A percentile compares a stretch with the other conserved stretches of the same genome.
These are phyloP conservation scores for Prochilodus magdalenae DNA, from an alignment of 2,113 vertebrate species.

Conservation along the genomic window DNA sequence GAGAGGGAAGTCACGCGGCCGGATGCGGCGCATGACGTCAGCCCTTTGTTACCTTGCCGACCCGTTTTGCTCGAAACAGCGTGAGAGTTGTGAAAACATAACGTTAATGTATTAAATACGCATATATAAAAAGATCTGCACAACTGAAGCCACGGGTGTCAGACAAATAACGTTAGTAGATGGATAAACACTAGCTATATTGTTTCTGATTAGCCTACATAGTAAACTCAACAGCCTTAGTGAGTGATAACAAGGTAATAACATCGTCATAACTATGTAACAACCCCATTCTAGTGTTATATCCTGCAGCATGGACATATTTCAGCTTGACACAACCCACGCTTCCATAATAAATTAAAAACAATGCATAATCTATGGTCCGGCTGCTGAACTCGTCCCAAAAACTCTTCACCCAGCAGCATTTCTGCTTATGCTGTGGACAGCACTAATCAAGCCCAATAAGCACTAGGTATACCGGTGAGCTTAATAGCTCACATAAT, in stretches of 20 bases:
- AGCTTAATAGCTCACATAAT: not conserved
- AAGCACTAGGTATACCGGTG: too few relatives aligned
- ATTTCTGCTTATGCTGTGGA: not conserved
- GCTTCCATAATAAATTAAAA: not conserved
- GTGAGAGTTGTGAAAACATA: slow-evolving; percentile 21
- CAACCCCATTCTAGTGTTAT: not conserved
- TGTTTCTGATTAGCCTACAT: not conserved
- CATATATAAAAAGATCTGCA: too few relatives aligned
- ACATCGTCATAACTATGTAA: not conserved
- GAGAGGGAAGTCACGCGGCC: slow-evolving; percentile 73
- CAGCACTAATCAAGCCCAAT: too few relatives aligned
- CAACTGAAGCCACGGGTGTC: not conserved
- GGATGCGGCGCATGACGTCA: slow-evolving; percentile 79
- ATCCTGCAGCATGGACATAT: not conserved
- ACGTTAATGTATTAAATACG: not conserved
- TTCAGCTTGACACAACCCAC: not conserved
- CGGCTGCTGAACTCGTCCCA: not conserved
- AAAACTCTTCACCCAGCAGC: slow-evolving; percentile 36
- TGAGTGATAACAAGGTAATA: not conserved
- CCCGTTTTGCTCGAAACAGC: slow-evolving; percentile 57
- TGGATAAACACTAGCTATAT: not conserved
- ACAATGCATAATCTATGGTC: not conserved
- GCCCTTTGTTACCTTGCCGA: slow-evolving; percentile 81
- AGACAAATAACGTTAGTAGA: not conserved
- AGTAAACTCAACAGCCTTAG: too few relatives aligned